Evolutionary conservation across 2,797 vertebrate genomes (phyloP), one percentile per base, ranked within the genome.

Genomic region (Poeciliopsis paucimaculata): DNA sequence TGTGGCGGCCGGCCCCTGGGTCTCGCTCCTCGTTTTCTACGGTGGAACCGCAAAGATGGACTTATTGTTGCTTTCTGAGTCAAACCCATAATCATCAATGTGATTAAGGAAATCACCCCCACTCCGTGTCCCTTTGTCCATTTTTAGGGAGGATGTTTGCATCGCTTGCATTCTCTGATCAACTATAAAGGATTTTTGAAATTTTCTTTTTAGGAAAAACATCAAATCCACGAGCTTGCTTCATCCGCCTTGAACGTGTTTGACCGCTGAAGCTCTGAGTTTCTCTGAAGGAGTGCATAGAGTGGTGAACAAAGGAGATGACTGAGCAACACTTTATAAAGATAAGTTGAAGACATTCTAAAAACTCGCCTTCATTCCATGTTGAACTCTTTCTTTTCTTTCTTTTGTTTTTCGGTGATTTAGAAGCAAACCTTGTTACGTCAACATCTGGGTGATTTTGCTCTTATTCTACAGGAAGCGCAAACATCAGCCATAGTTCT

Each of bases 1-100:
- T 39, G 11, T 66, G 18, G 2, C 1, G 31, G 36, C 34, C 31
- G 8, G 8, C 20, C 18, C 36, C 64, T 12, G 36, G 7, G 15
- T 66, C 23, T 39, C 36, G 5, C 64, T 10, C 16, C 64, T 23
- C 4, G 5, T 23, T 16, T 5, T 39, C 7, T 7, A 2, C 1
- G 13, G 81, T 51, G 45, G 51, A 20, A 46, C 31, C 0, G 16
- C 60, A 70, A 79, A 72, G 82, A 49, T 0, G 18, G 72, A 46
- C 77, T 47, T 85, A 81, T 82, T 72, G 47, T 20, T 20, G 74
- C 76, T 55, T 68, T 41, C 45, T 79, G 73, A 82, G 80, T 72
- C 36, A 6, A 77, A n/a, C 60, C 77, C 5, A 79, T 34, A 34
- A 34, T 34, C 31, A 34, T 34, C 1, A 74, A 55, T 55, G 49